phyloP scores from a whole-genome alignment of 2,797 vertebrate species.

The Lutra lutra region DNA sequence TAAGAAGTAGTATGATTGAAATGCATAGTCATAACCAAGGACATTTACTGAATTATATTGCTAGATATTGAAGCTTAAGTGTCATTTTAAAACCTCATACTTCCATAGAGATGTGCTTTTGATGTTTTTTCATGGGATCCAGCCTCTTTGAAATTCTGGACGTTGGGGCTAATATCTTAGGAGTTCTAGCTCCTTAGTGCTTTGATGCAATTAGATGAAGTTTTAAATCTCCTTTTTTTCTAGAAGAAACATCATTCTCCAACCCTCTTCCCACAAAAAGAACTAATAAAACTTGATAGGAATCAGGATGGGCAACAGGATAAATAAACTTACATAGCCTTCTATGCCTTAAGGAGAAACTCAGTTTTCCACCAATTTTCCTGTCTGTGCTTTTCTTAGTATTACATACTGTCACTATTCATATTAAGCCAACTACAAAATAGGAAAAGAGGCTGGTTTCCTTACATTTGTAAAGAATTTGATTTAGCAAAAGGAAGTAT shows the following conservation, averaged over 20 bases:
- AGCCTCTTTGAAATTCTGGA: not conserved
- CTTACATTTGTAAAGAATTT: not conserved
- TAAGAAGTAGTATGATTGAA: not conserved
- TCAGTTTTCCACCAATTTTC: not conserved
- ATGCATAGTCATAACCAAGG: not conserved
- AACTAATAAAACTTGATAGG: not conserved
- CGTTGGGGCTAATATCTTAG: not conserved
- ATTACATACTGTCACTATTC: not conserved
- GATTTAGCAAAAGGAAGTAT: not conserved
- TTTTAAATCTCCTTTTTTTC: not conserved
- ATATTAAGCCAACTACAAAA: not conserved
- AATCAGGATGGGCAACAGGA: not conserved
- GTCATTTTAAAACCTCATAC: not conserved
- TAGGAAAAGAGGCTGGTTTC: not conserved
- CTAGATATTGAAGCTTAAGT: not conserved
- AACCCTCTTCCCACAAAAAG: not conserved
- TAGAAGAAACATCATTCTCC: not conserved
- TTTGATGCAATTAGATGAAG: not conserved
- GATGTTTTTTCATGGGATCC: not conserved
- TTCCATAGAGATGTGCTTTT: not conserved
- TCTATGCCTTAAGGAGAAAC: not conserved
- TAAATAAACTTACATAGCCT: not conserved
- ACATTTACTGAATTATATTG: not conserved
- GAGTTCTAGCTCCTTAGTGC: not conserved
- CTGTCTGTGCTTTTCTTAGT: not conserved